Conservation (phyloP, 64 coral and sea anemone genomes). For the Montipora efflorescens region DNA sequence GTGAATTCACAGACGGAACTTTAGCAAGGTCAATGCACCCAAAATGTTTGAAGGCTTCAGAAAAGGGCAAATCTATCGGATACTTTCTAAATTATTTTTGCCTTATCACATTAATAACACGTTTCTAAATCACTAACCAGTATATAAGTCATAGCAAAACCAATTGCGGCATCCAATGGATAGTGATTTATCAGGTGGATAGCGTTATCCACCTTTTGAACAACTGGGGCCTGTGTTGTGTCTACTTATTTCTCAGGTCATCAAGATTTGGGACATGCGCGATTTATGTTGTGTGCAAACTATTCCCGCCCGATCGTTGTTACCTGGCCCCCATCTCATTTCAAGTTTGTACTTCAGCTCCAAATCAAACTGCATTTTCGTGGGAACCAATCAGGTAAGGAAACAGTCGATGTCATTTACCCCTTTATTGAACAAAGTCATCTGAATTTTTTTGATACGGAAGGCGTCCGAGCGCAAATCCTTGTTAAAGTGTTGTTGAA, state of each 20-base stretch:
- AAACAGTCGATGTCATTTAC: background rate
- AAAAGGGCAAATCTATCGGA: too few species aligned
- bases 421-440: background rate
- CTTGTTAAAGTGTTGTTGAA: background rate
- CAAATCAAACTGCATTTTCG: constrained; percentile 85
- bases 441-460: background rate
- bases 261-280: constrained; percentile 99
- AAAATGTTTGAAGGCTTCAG: too few species aligned
- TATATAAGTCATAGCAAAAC: too few species aligned
- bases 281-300: constrained; percentile 98
- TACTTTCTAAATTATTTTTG: too few species aligned
- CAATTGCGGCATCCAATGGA: too few species aligned
- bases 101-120: too few species aligned
- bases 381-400: constrained; percentile 94
- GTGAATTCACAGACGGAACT: too few species aligned
- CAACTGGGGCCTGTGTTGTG: too few species aligned
- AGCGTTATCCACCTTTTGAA: too few species aligned
- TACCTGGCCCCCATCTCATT: constrained; percentile 92
- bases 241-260: constrained; percentile 43
- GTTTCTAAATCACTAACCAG: too few species aligned
- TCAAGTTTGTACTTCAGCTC: constrained; percentile 88
- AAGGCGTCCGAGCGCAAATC: background rate
- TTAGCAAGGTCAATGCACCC: too few species aligned
- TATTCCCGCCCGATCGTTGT: constrained; percentile 78
- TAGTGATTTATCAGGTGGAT: too few species aligned